Evolutionary conservation across 1,140 invertebrate genomes (phyloP).

Genomic region (Diprion similis): DNA sequence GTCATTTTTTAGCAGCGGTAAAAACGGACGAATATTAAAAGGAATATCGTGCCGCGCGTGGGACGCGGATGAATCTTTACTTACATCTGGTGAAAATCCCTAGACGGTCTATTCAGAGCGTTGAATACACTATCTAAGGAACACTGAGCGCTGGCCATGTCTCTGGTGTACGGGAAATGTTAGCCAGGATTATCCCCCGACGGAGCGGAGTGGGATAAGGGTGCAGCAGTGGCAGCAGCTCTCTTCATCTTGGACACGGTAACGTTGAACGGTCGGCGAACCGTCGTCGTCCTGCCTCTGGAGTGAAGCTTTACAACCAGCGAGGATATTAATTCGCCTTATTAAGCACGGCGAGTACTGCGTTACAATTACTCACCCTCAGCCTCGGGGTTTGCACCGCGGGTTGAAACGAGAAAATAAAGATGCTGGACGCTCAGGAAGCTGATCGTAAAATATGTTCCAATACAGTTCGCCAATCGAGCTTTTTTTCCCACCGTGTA

Average conservation of each 20-base stretch:
- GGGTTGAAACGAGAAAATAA: not conserved
- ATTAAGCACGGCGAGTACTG: not conserved
- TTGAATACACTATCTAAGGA: not conserved
- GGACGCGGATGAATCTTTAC: not conserved
- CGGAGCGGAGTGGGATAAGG: not conserved
- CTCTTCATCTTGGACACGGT: too few relatives aligned
- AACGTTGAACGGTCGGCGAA: not conserved
- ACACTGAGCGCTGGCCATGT: not conserved
- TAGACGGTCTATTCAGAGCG: not conserved
- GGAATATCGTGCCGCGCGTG: not conserved
- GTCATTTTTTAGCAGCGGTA: not conserved
- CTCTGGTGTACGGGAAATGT: not conserved
- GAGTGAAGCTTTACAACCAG: conserved; percentile 14
- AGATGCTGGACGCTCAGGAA: not conserved
- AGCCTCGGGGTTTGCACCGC: not conserved
- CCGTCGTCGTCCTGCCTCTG: conserved; percentile 19
- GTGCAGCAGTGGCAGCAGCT: not conserved
- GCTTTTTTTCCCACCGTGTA: not conserved
- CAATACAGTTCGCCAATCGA: not conserved
- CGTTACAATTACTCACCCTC: not conserved
- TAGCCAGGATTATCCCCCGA: not conserved
- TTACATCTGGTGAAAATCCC: not conserved
- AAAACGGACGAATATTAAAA: not conserved
- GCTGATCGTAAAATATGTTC: not conserved
- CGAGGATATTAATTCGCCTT: not conserved